Conservation (phyloP, 1,140 invertebrate genomes). For the Antheraea pernyi region DNA sequence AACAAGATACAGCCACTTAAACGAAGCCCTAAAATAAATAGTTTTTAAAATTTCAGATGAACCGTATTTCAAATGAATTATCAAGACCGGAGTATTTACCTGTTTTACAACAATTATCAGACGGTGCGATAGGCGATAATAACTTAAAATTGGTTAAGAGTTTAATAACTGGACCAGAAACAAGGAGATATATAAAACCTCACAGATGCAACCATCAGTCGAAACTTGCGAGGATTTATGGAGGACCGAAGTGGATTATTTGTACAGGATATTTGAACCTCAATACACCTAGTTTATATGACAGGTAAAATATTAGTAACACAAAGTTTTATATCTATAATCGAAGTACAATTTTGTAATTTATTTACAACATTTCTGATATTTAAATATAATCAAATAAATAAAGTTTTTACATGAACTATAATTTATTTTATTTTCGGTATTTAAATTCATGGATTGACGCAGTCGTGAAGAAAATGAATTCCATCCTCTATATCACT, state of each 20-base stretch:
- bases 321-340: no score
- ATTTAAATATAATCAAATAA: no score
- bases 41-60: constrained; percentile 50
- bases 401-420: no score
- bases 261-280: constrained; percentile 70
- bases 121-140: constrained; percentile 40
- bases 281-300: constrained; percentile 66
- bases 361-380: no score
- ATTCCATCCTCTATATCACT: no score
- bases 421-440: no score
- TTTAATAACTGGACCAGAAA: constrained; percentile 51
- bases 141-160: constrained; percentile 52
- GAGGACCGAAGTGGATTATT: constrained; percentile 68
- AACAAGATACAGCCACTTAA: no score
- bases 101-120: constrained; percentile 54
- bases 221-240: constrained; percentile 51
- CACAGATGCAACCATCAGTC: constrained; percentile 70
- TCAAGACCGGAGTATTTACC: constrained; percentile 61
- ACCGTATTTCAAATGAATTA: constrained; percentile 57
- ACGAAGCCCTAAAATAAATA: no score
- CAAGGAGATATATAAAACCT: constrained; percentile 66
- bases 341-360: no score
- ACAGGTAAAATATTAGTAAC: constrained; percentile 30
- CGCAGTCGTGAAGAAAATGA: no score
- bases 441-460: no score